phyloP scores from a whole-genome alignment of 2,888 invertebrate species.

The Calliphora vomitoria region DNA sequence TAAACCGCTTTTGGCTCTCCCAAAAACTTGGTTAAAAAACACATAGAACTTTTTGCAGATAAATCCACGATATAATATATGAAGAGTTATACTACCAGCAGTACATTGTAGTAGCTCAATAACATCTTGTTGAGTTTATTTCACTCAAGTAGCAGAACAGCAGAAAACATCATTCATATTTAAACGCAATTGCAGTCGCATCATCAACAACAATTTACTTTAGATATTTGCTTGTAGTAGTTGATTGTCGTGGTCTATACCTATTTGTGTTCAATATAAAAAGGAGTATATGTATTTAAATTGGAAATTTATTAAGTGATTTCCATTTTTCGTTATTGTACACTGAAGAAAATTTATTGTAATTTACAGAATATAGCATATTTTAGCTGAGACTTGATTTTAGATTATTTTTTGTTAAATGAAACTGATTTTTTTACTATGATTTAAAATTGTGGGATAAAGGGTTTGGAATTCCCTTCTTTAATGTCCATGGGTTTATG shows the following conservation, averaged over 20 bases:
- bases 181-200: background rate
- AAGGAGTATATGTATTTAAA: conserved; percentile 19
- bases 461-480: too few relatives aligned
- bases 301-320: conserved; percentile 38
- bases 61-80: too few relatives aligned
- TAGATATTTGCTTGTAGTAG: background rate
- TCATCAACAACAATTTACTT: conserved; percentile 2
- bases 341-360: background rate
- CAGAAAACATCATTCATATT: conserved; percentile 12
- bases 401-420: too few relatives aligned
- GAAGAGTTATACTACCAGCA: background rate
- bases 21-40: too few relatives aligned
- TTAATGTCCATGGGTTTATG: too few relatives aligned
- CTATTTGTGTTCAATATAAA: conserved; percentile 21
- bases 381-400: background rate
- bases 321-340: background rate
- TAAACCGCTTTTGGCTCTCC: too few relatives aligned
- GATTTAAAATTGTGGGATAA: too few relatives aligned
- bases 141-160: background rate
- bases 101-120: conserved; percentile 1
- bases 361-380: background rate
- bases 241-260: background rate
- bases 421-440: too few relatives aligned
- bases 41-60: too few relatives aligned
- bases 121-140: conserved; percentile 14